These are phyloP conservation scores for Lobophora halterata DNA, from an alignment of 2,888 invertebrate species.

Conservation along the genomic window DNA sequence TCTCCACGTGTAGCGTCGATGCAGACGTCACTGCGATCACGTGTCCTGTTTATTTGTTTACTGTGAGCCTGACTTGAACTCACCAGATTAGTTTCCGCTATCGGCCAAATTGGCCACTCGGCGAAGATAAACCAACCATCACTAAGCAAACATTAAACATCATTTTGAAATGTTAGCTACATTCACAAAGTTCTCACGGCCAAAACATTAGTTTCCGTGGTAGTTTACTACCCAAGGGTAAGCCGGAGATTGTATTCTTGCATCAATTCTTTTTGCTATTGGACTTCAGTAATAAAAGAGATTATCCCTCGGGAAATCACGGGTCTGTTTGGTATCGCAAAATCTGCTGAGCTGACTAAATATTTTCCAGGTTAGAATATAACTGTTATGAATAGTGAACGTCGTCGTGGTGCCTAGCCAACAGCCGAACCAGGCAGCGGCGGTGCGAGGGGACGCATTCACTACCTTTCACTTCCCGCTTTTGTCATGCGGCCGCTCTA, in stretches of 20 bases:
- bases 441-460: conserved; percentile 72
- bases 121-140: conserved; percentile 3
- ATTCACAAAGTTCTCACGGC: conserved; percentile 13
- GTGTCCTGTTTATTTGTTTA: conserved; percentile 51
- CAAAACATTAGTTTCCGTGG: conserved; percentile 15
- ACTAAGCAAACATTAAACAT: too few species aligned
- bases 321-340: conserved; percentile 20
- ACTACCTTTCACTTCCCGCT: conserved; percentile 81
- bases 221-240: conserved; percentile 22
- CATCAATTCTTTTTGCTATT: conserved; percentile 19
- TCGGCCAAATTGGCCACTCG: conserved; percentile 23
- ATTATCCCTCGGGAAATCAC: conserved; percentile 32
- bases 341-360: conserved; percentile 21
- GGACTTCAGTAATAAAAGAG: conserved; percentile 28
- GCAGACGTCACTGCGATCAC: conserved; percentile 46
- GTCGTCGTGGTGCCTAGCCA: conserved; percentile 45
- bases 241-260: conserved; percentile 21
- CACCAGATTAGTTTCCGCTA: conserved; percentile 36
- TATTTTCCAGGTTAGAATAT: conserved; percentile 23
- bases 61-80: conserved; percentile 44
- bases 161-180: conserved; percentile 9
- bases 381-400: conserved; percentile 29
- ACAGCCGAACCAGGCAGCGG: conserved; percentile 44
- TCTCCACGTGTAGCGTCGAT: conserved; percentile 39
- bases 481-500: conserved; percentile 72